Conservation (phyloP, 2,888 invertebrate species). For the Steinernema carpocapsae region DNA sequence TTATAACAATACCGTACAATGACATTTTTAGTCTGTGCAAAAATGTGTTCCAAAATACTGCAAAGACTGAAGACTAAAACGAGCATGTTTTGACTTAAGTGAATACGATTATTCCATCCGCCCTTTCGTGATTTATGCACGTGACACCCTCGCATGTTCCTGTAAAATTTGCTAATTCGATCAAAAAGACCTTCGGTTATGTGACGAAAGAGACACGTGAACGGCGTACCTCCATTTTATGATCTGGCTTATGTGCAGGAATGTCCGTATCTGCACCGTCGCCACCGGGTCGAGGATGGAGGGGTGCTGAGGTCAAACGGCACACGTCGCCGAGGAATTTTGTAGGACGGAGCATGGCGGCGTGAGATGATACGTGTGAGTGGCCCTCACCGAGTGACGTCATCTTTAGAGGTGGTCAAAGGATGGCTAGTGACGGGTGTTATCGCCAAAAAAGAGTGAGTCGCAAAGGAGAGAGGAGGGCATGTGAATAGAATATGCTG, state of each 20-base stretch:
- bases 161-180: too few relatives aligned
- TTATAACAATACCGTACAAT: too few relatives aligned
- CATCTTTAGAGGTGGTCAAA: neutral
- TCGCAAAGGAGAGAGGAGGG: neutral
- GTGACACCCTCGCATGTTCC: too few relatives aligned
- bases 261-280: neutral
- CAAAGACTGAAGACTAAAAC: too few relatives aligned
- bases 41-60: too few relatives aligned
- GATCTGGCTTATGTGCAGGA: neutral
- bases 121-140: too few relatives aligned
- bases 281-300: neutral
- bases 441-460: neutral
- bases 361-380: neutral
- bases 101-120: too few relatives aligned
- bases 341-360: neutral
- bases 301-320: neutral
- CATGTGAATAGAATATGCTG: neutral
- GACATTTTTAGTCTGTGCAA: too few relatives aligned
- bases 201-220: too few relatives aligned
- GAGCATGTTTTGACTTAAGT: too few relatives aligned
- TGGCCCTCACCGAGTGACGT: neutral
- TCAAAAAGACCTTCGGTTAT: too few relatives aligned
- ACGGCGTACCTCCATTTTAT: too few relatives aligned
- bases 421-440: neutral
- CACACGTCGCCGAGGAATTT: neutral